Percentiles rank a stretch among this genome's conserved stretches.
These are phyloP conservation scores for Merluccius polli DNA, from an alignment of 2,797 vertebrate genomes.

Conservation along the genomic window DNA sequence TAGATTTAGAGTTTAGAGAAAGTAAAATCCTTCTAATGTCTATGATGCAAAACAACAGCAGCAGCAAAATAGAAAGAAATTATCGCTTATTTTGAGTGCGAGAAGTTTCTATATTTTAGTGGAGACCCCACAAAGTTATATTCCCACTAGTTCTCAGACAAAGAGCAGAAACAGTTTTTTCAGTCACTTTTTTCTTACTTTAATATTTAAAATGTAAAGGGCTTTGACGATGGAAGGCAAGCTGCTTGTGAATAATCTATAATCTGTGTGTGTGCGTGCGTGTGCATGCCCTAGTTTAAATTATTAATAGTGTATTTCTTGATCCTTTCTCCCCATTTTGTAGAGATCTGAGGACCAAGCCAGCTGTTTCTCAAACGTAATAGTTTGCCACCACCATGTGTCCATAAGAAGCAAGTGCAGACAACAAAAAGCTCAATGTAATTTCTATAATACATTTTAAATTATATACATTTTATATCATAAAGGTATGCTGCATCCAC, in stretches of 20 bases:
- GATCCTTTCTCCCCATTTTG: not conserved
- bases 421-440: not conserved
- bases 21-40: not conserved
- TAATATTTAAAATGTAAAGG: not conserved
- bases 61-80: too few species aligned
- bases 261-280: not conserved
- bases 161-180: not conserved
- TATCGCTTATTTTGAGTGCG: not conserved
- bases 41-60: too few species aligned
- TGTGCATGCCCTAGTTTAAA: not conserved
- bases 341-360: not conserved
- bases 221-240: slow-evolving; percentile 6
- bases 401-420: not conserved
- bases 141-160: not conserved
- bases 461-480: too few species aligned
- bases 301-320: not conserved
- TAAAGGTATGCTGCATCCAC: not conserved
- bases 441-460: not conserved
- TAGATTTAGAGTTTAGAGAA: not conserved
- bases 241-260: not conserved
- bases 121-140: not conserved
- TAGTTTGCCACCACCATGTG: slow-evolving; percentile 17
- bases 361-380: not conserved
- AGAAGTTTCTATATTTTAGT: not conserved
- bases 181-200: not conserved